Percentiles rank a stretch among this genome's conserved stretches.
phyloP scores from a whole-genome alignment of 1,140 invertebrate genomes.

The Asbolus verrucosus region DNA sequence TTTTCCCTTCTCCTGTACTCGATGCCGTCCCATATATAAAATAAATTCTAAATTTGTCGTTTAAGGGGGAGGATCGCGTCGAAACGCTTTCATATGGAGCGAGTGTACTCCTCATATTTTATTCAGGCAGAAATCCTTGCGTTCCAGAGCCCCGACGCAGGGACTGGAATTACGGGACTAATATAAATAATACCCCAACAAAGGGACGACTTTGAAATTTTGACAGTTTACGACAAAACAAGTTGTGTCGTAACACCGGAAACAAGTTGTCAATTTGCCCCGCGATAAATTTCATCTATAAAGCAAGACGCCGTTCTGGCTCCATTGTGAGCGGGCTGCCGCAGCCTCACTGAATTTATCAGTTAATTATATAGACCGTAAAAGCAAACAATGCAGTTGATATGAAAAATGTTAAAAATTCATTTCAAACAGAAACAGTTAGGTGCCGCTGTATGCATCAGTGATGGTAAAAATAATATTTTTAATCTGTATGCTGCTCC shows the following conservation, averaged over 20 bases:
- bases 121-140: background rate
- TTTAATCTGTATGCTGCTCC: no score
- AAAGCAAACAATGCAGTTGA: no score
- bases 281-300: no score
- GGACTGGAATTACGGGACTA: background rate
- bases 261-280: constrained; percentile 29
- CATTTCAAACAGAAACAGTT: no score
- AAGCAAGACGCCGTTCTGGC: background rate
- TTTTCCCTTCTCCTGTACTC: background rate
- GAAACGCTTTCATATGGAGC: background rate
- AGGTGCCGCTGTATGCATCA: no score
- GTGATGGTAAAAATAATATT: no score
- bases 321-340: background rate
- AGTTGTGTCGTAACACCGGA: background rate
- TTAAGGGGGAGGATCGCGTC: constrained; percentile 2
- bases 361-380: no score
- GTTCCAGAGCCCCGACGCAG: background rate
- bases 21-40: background rate
- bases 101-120: background rate
- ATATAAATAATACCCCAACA: constrained; percentile 8
- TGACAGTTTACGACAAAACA: constrained; percentile 6
- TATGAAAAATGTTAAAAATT: no score
- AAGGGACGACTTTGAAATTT: constrained; percentile 10
- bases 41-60: constrained; percentile 11
- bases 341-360: no score